These are phyloP conservation scores for Polia nebulosa DNA, from an alignment of 2,888 invertebrate species.

Conservation along the genomic window DNA sequence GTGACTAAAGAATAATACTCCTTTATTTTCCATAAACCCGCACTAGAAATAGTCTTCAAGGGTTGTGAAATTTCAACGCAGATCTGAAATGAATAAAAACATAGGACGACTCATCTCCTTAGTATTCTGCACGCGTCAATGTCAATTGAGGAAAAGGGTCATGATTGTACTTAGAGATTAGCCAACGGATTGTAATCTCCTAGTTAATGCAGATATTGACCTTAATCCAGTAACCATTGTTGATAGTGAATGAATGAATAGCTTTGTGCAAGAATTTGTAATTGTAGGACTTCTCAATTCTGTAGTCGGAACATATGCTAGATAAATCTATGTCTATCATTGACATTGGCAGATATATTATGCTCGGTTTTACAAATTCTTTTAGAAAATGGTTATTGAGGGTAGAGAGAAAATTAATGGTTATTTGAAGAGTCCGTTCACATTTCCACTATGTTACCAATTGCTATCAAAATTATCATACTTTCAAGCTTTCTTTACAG, in stretches of 20 bases:
- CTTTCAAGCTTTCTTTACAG: no score
- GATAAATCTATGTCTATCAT: no score
- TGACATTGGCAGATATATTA: no score
- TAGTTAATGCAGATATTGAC: constrained; percentile 25
- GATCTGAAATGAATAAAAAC: constrained; percentile 7
- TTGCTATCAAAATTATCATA: no score
- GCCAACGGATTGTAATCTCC: constrained; percentile 35
- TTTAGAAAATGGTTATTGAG: no score
- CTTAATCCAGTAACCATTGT: constrained; percentile 20
- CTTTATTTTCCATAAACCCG: not conserved
- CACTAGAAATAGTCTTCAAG: not conserved
- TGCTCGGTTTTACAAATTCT: no score
- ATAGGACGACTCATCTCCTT: constrained; percentile 17
- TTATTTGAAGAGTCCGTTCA: no score
- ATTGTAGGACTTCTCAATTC: not conserved
- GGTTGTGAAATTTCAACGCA: not conserved
- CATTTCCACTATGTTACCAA: no score
- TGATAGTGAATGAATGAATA: constrained; percentile 27
- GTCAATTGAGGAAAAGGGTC: constrained; percentile 51
- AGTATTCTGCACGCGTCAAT: constrained; percentile 30
- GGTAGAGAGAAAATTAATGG: no score
- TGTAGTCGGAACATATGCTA: not conserved
- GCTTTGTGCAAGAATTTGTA: constrained; percentile 11
- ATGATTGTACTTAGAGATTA: constrained; percentile 51
- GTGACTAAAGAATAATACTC: not conserved